Evolutionary conservation across 2,888 invertebrate species (phyloP).

Genomic region (Hydrotaea cyrtoneurina): DNA sequence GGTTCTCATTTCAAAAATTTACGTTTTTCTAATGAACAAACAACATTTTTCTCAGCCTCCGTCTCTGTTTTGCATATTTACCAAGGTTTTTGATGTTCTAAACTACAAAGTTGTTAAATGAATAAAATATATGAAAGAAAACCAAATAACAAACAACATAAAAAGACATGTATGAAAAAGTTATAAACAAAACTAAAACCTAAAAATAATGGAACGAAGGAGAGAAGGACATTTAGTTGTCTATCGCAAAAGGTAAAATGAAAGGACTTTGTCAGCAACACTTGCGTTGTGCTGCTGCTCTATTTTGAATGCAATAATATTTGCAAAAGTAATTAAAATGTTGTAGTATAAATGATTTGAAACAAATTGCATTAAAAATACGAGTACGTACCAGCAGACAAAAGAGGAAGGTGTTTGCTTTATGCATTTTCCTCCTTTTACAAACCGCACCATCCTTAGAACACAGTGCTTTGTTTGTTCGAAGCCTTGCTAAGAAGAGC

Average conservation of each 20-base stretch:
- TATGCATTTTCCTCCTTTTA: background rate
- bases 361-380: slow-evolving; percentile 54
- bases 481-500: background rate
- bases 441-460: background rate
- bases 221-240: no score
- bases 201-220: background rate
- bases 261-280: background rate
- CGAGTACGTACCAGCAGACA: no score
- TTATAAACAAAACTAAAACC: background rate
- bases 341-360: slow-evolving; percentile 49
- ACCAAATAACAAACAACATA: no score
- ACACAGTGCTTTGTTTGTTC: background rate
- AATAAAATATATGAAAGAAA: slow-evolving; percentile 16
- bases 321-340: slow-evolving; percentile 56
- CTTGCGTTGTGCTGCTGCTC: background rate
- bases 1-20: no score
- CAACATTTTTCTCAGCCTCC: no score
- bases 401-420: no score
- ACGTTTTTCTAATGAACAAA: no score
- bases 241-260: background rate
- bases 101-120: slow-evolving; percentile 11
- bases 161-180: background rate
- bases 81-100: background rate
- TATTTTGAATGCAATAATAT: slow-evolving; percentile 21
- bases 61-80: no score